Base-by-base conservation (phyloP, 2,888 invertebrate species). In the Andrena minutula region DNA sequence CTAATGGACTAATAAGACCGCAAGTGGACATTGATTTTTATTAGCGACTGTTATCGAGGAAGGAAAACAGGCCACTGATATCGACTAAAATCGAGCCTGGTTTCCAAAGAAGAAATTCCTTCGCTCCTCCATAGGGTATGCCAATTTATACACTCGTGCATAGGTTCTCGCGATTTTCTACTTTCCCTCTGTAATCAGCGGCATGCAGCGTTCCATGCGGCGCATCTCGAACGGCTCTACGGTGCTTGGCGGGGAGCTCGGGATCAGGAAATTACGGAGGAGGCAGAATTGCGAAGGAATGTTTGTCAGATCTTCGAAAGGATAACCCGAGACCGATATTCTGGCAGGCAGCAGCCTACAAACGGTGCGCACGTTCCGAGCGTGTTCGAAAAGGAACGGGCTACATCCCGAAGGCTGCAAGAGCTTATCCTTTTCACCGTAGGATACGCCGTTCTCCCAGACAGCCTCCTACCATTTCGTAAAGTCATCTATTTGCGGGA, bases 401-500 rank as follows among this genome's bases (percentile, higher is more conserved):
- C 49, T 71, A 76, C 70, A 70, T 72, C 30, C 51, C 47, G 58
- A 41, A 35, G 49, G 69, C 66, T 47, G 78, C 58, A 23, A 53
- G 80, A 83, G 88, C 78, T 88, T 88, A 88, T 88, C 88, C 88
- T 83, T 88, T 88, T 83, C 88, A 85, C 70, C 80, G 79, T 81
- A 70, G 85, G 82, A 87, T 87, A 80, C 82, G 81, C 80, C 79
- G 79, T 80, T 79, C 73, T 64, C 49, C 64, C 84, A 84, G 86
- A 79, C 79, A 85, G 78, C 75, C 75, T 73, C 80, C 77, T 87
- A 80, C 87, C 79, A 87, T 87, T 87, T 87, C 87, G 87, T 87
- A 80, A 85, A 87, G 87, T 87, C 87, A 87, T 87, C 87, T 87
- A 85, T 87, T 87, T 87, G 87, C 87, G 79, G 87, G 87, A 87